Conservation (phyloP, 2,888 invertebrate genomes). For the Caenorhabditis zanzibari region DNA sequence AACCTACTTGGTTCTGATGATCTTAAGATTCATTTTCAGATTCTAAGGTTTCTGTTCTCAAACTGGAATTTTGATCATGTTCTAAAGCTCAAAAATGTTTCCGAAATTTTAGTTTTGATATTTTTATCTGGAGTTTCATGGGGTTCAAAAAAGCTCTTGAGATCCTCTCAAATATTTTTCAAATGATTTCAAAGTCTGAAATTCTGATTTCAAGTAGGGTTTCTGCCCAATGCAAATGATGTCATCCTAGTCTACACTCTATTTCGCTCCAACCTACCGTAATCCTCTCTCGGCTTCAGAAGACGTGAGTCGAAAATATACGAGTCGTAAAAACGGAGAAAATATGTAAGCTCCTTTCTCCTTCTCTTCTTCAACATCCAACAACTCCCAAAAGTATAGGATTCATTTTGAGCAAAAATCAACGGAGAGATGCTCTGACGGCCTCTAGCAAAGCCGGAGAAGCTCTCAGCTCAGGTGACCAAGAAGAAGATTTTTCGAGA, state of each 20-base stretch:
- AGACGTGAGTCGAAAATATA: not conserved
- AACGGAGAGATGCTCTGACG: not conserved
- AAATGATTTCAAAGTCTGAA: no score
- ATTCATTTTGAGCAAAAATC: constrained; percentile 1
- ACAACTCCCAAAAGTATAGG: constrained; percentile 21
- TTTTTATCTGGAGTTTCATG: no score
- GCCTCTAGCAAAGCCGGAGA: constrained; percentile 3
- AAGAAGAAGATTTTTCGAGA: constrained; percentile 29
- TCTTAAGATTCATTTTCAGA: not conserved
- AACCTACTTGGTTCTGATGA: not conserved
- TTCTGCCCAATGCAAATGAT: no score
- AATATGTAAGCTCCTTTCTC: not conserved
- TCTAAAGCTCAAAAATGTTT: not conserved
- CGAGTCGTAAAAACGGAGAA: not conserved
- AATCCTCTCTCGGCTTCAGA: not conserved
- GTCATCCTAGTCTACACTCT: no score
- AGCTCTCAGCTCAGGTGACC: constrained; percentile 40
- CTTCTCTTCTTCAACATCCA: not conserved
- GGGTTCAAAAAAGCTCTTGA: no score
- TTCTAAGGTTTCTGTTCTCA: not conserved
- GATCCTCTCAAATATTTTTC: no score
- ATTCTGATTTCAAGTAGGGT: no score
- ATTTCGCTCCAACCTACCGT: no score
- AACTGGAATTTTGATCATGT: no score
- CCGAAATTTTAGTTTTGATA: not conserved